phyloP scores from a whole-genome alignment of 2,888 invertebrate genomes.

The Drosophila testacea region DNA sequence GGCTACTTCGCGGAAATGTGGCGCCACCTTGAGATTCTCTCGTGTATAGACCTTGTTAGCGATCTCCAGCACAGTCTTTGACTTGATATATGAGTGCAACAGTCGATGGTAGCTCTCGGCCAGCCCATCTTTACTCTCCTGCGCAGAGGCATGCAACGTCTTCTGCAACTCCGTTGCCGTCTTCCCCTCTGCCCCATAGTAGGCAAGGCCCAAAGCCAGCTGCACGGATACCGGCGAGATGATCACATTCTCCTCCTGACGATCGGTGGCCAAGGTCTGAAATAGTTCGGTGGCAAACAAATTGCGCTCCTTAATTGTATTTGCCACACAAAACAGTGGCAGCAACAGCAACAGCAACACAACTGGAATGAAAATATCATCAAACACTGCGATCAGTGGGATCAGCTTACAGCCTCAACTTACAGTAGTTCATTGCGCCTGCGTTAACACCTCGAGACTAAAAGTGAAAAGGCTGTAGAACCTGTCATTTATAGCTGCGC shows the following conservation, averaged over 20 bases:
- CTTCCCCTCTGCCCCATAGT: slow-evolving; percentile 78
- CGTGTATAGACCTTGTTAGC: slow-evolving; percentile 91
- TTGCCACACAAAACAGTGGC: slow-evolving; percentile 45
- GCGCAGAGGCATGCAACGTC: slow-evolving; percentile 78
- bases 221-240: slow-evolving; percentile 82
- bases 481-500: slow-evolving; percentile 72
- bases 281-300: slow-evolving; percentile 82
- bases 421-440: slow-evolving; percentile 64
- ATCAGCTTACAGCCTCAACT: slow-evolving; percentile 47
- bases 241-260: slow-evolving; percentile 79
- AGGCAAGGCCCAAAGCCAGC: slow-evolving; percentile 77
- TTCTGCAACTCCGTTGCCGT: slow-evolving; percentile 78
- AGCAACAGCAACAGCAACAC: slow-evolving; percentile 41
- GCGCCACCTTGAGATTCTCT: slow-evolving; percentile 86
- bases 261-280: slow-evolving; percentile 79
- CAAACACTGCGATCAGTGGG: neutral
- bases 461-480: slow-evolving; percentile 68
- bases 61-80: slow-evolving; percentile 85
- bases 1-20: slow-evolving; percentile 87
- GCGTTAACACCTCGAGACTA: slow-evolving; percentile 72
- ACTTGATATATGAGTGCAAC: slow-evolving; percentile 81
- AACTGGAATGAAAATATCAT: slow-evolving; percentile 20
- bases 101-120: slow-evolving; percentile 79
- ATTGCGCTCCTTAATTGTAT: slow-evolving; percentile 79
- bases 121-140: slow-evolving; percentile 78